Percentiles rank a stretch among this genome's conserved stretches.
These are phyloP conservation scores for Sarcophaga rosellei DNA, from an alignment of 2,888 invertebrate genomes.

Conservation along the genomic window DNA sequence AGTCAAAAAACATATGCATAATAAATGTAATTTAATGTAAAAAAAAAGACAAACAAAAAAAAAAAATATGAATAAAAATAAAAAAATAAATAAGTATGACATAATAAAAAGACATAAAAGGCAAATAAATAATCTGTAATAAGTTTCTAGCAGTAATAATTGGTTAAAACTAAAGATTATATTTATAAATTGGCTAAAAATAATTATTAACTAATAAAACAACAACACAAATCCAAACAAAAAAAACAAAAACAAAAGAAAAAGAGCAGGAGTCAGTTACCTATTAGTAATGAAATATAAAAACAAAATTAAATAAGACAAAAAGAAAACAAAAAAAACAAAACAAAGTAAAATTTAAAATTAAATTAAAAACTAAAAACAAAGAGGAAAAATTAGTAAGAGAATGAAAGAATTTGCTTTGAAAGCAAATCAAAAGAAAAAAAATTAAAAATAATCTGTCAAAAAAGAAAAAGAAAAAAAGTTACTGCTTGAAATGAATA, in stretches of 20 bases:
- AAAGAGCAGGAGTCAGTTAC: slow-evolving; percentile 82
- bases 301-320: slow-evolving; percentile 69
- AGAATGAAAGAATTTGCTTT: slow-evolving; percentile 72
- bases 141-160: slow-evolving; percentile 69
- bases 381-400: slow-evolving; percentile 59
- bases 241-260: slow-evolving; percentile 57
- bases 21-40: slow-evolving; percentile 53
- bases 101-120: slow-evolving; percentile 45
- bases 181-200: slow-evolving; percentile 76
- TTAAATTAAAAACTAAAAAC: slow-evolving; percentile 55
- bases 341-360: slow-evolving; percentile 66
- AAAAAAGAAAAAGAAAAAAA: slow-evolving; percentile 30
- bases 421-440: slow-evolving; percentile 72
- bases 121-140: background rate
- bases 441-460: slow-evolving; percentile 37
- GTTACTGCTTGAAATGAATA: slow-evolving; percentile 66
- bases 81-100: slow-evolving; percentile 55
- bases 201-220: slow-evolving; percentile 65
- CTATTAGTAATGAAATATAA: slow-evolving; percentile 74
- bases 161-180: slow-evolving; percentile 65
- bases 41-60: slow-evolving; percentile 50
- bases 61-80: slow-evolving; percentile 66
- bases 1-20: slow-evolving; percentile 16
- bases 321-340: slow-evolving; percentile 68
- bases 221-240: slow-evolving; percentile 60